These are phyloP conservation scores for Drosophila sechellia DNA, from an alignment of 1,140 invertebrate species.

Conservation along the genomic window DNA sequence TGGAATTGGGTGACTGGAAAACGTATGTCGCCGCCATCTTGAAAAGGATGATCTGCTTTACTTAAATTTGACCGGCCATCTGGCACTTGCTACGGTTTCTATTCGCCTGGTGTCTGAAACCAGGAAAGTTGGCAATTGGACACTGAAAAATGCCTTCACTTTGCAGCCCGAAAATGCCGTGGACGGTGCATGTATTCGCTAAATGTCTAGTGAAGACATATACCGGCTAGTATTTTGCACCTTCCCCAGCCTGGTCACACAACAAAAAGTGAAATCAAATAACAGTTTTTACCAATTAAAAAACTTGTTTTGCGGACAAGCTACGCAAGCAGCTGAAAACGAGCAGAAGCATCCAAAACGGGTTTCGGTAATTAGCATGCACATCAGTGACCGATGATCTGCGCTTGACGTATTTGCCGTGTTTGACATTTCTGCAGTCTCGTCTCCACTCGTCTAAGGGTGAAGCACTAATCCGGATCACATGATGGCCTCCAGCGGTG, in stretches of 20 bases:
- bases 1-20: no score
- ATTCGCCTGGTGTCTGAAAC: background rate
- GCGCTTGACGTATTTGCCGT: conserved; percentile 12
- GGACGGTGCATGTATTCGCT: no score
- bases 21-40: no score
- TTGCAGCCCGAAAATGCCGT: no score
- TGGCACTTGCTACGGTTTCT: background rate
- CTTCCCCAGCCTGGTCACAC: background rate
- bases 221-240: no score
- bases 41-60: no score
- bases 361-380: conserved; percentile 72
- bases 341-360: conserved; percentile 38
- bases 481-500: conserved; percentile 29
- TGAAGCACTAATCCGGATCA: conserved; percentile 2
- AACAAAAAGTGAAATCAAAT: conserved; percentile 1
- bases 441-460: background rate
- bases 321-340: conserved; percentile 10
- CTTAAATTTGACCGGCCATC: no score
- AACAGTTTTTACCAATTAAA: background rate
- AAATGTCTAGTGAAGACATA: no score
- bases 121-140: no score
- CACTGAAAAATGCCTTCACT: no score
- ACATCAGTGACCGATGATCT: conserved; percentile 22
- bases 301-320: background rate
- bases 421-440: background rate